These are phyloP conservation scores for Dinoponera quadriceps DNA, from an alignment of 1,140 invertebrate species.

Conservation along the genomic window DNA sequence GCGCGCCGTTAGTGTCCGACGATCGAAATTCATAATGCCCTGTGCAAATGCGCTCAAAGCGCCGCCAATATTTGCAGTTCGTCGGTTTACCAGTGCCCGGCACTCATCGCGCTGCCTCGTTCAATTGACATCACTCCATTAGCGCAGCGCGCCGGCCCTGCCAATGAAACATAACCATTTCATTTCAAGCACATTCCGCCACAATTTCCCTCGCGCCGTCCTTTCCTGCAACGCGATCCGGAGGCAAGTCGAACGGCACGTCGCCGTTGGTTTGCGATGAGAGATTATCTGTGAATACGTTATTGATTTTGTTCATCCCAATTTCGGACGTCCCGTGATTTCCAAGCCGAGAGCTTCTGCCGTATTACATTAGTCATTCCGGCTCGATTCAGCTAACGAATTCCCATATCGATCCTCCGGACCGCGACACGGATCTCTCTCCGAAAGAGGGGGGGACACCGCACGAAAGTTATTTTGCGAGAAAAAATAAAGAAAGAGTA, in stretches of 20 bases:
- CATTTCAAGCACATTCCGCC: slow-evolving; percentile 24
- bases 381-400: neutral
- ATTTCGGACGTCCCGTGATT: slow-evolving; percentile 27
- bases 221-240: slow-evolving; percentile 21
- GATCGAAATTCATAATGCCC: slow-evolving; percentile 48
- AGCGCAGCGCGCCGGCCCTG: neutral
- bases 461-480: no score
- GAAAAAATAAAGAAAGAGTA: no score
- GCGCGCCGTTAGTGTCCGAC: slow-evolving; percentile 2
- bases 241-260: neutral
- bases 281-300: slow-evolving; percentile 35
- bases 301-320: slow-evolving; percentile 26
- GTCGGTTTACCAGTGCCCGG: slow-evolving; percentile 15
- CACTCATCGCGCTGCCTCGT: slow-evolving; percentile 39
- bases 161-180: slow-evolving; percentile 68
- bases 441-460: neutral
- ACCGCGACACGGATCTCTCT: neutral
- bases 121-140: slow-evolving; percentile 56
- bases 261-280: slow-evolving; percentile 12
- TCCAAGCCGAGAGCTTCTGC: slow-evolving; percentile 10
- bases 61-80: slow-evolving; percentile 35
- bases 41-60: slow-evolving; percentile 33
- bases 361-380: neutral
- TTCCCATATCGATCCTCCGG: neutral
- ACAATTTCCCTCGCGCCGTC: slow-evolving; percentile 26